These are phyloP conservation scores for Junco hyemalis DNA, from an alignment of 2,113 vertebrate genomes.

Conservation along the genomic window DNA sequence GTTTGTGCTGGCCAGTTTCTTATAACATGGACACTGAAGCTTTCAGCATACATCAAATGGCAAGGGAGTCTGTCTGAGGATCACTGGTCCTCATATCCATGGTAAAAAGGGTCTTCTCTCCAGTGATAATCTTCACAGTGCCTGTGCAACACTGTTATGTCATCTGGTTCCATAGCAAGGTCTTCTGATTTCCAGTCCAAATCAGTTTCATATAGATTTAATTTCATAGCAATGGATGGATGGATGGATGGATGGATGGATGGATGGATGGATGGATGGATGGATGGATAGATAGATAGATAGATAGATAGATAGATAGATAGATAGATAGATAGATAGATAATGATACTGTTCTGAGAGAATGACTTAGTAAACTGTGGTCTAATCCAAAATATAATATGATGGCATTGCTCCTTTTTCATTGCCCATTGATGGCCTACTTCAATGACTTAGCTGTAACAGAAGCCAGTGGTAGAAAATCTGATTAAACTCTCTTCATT, in stretches of 20 bases:
- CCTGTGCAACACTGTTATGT: not conserved
- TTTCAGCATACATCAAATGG: accelerated
- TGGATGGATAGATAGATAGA: too few species aligned
- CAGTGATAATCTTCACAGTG: not conserved
- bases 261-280: not conserved
- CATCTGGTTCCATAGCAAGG: not conserved
- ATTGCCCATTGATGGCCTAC: not conserved
- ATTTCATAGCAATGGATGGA: not conserved
- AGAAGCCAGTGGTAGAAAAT: not conserved
- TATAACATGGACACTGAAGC: not conserved
- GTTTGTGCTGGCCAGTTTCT: not conserved
- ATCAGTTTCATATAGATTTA: not conserved
- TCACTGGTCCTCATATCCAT: not conserved
- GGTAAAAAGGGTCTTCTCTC: not conserved
- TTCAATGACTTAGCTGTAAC: not conserved
- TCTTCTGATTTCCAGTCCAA: not conserved
- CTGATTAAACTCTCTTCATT: not conserved
- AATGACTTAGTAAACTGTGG: not conserved
- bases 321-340: too few species aligned
- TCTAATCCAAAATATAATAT: not conserved
- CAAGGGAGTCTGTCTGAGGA: not conserved
- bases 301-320: too few species aligned
- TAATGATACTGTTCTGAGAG: not conserved
- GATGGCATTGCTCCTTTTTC: not conserved
- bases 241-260: not conserved